Conservation (phyloP, 2,113 vertebrate genomes). For the Eubucco bourcierii region DNA sequence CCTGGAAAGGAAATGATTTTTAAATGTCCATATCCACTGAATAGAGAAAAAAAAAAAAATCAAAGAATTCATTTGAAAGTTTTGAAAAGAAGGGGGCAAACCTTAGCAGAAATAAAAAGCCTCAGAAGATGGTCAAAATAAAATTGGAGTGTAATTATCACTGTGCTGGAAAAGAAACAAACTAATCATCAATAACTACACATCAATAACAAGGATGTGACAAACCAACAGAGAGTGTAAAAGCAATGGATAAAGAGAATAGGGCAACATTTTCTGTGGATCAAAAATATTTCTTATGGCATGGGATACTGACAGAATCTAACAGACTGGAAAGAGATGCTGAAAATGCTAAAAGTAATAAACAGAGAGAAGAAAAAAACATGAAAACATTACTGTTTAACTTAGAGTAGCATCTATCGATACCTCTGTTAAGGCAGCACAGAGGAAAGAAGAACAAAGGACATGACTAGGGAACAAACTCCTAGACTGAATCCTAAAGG, state of each 20-base stretch:
- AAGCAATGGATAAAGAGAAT: not conserved
- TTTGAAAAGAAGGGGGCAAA: not conserved
- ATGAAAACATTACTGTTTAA: not conserved
- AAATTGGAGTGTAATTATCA: slow-evolving; percentile 3
- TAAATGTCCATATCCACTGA: not conserved
- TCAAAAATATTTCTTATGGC: not conserved
- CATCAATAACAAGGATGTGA: not conserved
- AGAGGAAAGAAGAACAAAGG: not conserved
- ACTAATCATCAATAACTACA: not conserved
- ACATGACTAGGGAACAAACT: not conserved
- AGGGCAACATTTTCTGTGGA: not conserved
- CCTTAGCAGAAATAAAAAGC: not conserved
- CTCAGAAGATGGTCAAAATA: not conserved
- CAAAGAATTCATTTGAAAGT: not conserved
- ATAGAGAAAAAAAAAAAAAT: not conserved
- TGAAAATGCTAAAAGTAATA: not conserved
- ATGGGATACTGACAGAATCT: not conserved
- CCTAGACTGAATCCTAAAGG: not conserved
- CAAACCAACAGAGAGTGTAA: not conserved
- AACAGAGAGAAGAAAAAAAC: not conserved
- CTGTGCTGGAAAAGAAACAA: not conserved
- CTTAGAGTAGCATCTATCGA: not conserved
- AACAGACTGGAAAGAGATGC: not conserved
- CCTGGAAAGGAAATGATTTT: not conserved
- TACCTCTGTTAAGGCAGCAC: not conserved